Base-by-base conservation (phyloP, 2,797 vertebrate genomes). In the Ibycter americanus region DNA sequence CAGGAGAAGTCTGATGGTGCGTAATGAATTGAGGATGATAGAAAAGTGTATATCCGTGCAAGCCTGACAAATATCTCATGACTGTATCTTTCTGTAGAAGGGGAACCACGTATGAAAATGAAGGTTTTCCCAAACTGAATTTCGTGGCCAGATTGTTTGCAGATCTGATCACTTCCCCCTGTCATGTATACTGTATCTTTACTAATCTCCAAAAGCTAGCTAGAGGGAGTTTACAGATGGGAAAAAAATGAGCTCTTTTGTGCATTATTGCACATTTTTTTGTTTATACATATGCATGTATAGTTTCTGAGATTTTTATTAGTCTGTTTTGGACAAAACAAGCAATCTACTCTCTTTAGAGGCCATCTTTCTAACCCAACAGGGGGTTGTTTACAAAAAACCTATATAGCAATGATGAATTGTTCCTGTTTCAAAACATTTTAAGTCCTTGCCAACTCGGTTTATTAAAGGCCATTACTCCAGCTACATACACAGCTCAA, bases 381-480 rank as follows among this genome's bases (percentile, higher is more conserved):
- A 34, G 95, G 96, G 94, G 93, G 94, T 96, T 98, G 97, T 98
- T 98, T 98, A 98, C 96, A 97, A 91, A 97, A 96, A 96, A 93
- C 78, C 89, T 96, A 90, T 97, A 93, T 81, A 95, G 97, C 92
- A 93, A 54, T 90, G 95, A 96, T 96, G 92, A 84, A 93, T 97
- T 93, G 81, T 97, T 94, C 93, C 89, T 94, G 77, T 94, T 97
- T 92, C 81, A 93, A 96, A 96, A 94, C 96, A 96, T 92, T 97
- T 98, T 97, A 78, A 96, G 83, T 95, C 91, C 85, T 98, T 97
- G 96, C 95, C 97, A 97, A 42, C 93, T 94, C 12, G 2, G 83
- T 97, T 98, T 97, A 96, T 97, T 97, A 97, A 97, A 94, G 96
- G 86, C 89, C 89, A 61, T 97, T 97, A 91, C 67, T 97, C 70